Base-by-base conservation (phyloP, 2,888 invertebrate genomes). In the Limnephilus rhombicus region DNA sequence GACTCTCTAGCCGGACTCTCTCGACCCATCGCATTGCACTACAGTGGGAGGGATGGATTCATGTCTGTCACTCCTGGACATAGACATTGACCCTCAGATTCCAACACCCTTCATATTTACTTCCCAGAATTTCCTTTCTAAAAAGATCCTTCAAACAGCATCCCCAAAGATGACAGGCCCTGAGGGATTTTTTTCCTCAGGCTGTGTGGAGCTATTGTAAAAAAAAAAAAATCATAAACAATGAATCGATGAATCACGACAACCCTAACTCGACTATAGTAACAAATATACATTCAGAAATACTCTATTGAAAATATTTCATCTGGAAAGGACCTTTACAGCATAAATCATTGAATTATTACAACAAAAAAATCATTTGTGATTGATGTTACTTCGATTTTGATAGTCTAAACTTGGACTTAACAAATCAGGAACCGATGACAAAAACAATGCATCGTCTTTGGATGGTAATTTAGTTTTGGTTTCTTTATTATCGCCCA, bases 341-440 rank as follows among this genome's bases (percentile, higher is more conserved):
- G 15, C 15, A 53, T 41, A 41, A 7, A 41, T 4, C 53, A 15
- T 18, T 53, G 9, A 68, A 68, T 68, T 68, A 24, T 68, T 24
- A 68, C 68, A 68, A 68, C 18, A 34, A 82, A 31, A 34, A 82
- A 82, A 82, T 82, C 34, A 85, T 24, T 85, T 85, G 9, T 85
- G 31, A 41, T 85, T 41, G 24, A 37, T 12, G 37, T 85, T 85
- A 34, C 37, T 87, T 41, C 82, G 80, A 68, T 80, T 82, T 53
- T 86, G 80, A 49, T 85, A 85, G 41, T 91, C 86, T n/a, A 89
- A 29, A 86, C 89, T 92, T 7, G 91, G 91, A 91, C 90, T 89
- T 3, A 91, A 49, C 37, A 92, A 80, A 90, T 92, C 83, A 1
- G 92, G 91, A n/a, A 91, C 88, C 4, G 90, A 45, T 12, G 92